Evolutionary conservation across 23 tunicate species (phyloP).

Genomic region (Aplidium turbinatum): DNA sequence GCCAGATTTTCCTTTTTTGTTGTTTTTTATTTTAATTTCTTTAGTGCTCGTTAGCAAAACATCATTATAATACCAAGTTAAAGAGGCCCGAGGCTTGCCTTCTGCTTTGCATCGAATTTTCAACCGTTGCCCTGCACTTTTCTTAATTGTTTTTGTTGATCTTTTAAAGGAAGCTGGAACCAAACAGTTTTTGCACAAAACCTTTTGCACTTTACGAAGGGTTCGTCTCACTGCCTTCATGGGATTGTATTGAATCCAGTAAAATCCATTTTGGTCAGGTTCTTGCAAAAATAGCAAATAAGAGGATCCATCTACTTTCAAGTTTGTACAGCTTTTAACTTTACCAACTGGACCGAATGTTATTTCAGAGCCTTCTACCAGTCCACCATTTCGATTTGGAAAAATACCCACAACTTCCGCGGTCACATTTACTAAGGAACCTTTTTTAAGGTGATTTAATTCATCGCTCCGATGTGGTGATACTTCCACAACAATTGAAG

Average conservation of each 20-base stretch:
- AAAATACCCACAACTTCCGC: constrained; percentile 1
- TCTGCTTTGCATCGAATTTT: constrained; percentile 31
- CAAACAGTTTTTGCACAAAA: constrained; percentile 29
- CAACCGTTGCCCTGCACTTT: constrained; percentile 3
- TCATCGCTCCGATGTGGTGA: background rate
- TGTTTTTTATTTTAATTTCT: constrained; percentile 6
- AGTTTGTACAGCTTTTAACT: background rate
- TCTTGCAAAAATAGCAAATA: constrained; percentile 20
- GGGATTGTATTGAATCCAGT: constrained; percentile 14
- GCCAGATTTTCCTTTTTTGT: constrained; percentile 25
- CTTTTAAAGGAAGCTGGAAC: constrained; percentile 25
- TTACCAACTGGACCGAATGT: constrained; percentile 28
- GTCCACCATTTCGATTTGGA: constrained; percentile 7
- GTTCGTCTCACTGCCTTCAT: constrained; percentile 2
- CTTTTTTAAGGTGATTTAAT: background rate
- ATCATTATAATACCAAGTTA: constrained; percentile 21
- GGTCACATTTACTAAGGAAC: constrained; percentile 4
- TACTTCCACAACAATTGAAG: constrained; percentile 19
- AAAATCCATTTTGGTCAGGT: background rate
- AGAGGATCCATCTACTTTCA: background rate
- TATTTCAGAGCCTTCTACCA: background rate
- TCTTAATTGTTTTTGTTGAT: background rate
- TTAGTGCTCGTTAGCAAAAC: constrained; percentile 6
- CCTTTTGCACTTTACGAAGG: background rate
- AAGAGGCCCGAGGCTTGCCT: constrained; percentile 23